Conservation (phyloP, 2,113 vertebrate genomes). For the Nibea coibor region DNA sequence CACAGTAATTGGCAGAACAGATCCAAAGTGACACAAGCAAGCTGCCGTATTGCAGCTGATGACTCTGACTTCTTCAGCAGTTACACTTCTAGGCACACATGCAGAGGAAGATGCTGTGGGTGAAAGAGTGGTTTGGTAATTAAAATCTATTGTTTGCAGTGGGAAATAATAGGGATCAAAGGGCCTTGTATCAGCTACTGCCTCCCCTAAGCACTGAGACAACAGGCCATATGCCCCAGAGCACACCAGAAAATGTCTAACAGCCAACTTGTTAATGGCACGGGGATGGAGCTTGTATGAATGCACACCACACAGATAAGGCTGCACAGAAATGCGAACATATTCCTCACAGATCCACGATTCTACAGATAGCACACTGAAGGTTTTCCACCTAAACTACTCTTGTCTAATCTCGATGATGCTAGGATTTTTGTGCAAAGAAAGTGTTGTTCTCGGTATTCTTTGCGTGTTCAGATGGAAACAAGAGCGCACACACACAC, state of each 20-base stretch:
- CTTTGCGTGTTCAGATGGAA: conserved; percentile 10
- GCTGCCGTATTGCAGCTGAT: conserved; percentile 58
- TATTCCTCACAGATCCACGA: conserved; percentile 42
- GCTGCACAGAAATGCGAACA: conserved; percentile 35
- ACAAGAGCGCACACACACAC: not conserved
- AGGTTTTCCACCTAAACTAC: conserved; percentile 15
- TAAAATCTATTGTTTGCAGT: conserved; percentile 75
- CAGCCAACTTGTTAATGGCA: conserved; percentile 58
- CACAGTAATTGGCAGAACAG: conserved; percentile 56
- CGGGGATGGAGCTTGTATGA: conserved; percentile 42
- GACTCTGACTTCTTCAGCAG: conserved; percentile 54
- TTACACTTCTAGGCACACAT: conserved; percentile 51
- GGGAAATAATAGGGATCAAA: conserved; percentile 75
- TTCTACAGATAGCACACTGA: conserved; percentile 29
- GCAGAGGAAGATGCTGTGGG: conserved; percentile 43
- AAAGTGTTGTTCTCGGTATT: conserved; percentile 36
- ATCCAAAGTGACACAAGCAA: conserved; percentile 57
- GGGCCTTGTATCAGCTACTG: conserved; percentile 67
- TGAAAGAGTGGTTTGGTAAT: conserved; percentile 68
- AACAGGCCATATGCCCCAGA: conserved; percentile 66
- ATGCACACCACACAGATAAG: conserved; percentile 56
- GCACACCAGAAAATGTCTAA: conserved; percentile 59
- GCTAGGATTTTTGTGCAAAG: not conserved
- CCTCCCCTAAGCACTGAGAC: conserved; percentile 65
- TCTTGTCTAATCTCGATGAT: conserved; percentile 30